Evolutionary conservation across 1,140 invertebrate species (phyloP), one percentile per base, ranked within the genome.

Genomic region (Coelopa frigida): DNA sequence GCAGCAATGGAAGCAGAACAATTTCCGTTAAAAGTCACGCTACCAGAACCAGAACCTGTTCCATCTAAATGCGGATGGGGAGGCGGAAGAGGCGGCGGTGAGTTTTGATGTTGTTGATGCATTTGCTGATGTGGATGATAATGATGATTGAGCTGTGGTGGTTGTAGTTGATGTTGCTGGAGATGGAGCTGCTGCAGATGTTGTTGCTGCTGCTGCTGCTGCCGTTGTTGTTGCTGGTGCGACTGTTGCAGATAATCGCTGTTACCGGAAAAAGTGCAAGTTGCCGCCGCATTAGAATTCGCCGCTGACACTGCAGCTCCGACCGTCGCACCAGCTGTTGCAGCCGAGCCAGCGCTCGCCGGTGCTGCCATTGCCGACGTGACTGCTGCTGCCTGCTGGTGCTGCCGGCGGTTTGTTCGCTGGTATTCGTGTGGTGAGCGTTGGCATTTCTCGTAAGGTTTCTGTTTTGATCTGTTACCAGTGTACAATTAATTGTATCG

Each of bases 1-100:
- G n/a, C n/a, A n/a, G n/a, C n/a, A n/a, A n/a, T n/a, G n/a, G n/a
- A n/a, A n/a, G n/a, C n/a, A n/a, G n/a, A n/a, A n/a, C n/a, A 59
- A 58, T 66, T 66, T 66, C 62, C 62, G 62, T 66, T 66, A 62
- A 66, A 66, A 61, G 62, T 50, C 53, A 59, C 55, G 55, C 55
- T 62, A 61, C 59, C 62, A 51, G 59, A n/a, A n/a, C n/a, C 62
- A 49, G 58, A 29, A 29, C 14, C 14, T 8, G 27, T 14, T 29
- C 27, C 27, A 29, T 14, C 14, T 29, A 14, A 14, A 29, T 29
- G 8, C 27, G 27, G 14, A 49, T 58, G 57, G 46, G 57, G 50
- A 40, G 37, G 44, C 23, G 44, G 29, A 31, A 49, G 48, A 33
- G 41, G 32, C 51, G 59, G 51, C 57, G 61, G 52, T 42, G 48